A percentile compares a stretch with the other conserved stretches of the same genome.
Evolutionary conservation across 2,888 invertebrate species (phyloP).

Genomic region (Mythimna albipuncta): DNA sequence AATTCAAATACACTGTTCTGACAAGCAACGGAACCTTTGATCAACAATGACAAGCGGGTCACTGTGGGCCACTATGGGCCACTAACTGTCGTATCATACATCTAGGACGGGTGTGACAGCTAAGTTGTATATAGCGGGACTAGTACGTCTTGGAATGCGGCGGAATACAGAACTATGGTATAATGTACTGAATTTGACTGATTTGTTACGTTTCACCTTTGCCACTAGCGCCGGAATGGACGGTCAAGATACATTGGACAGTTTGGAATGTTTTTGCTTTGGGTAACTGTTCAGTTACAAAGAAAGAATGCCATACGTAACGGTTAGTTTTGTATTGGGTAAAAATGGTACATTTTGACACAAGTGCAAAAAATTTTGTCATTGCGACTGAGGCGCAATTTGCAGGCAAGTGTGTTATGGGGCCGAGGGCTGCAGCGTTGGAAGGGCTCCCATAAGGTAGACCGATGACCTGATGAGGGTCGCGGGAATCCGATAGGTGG

Average conservation of each 20-base stretch:
- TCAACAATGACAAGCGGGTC: conserved; percentile 47
- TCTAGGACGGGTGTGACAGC: conserved; percentile 26
- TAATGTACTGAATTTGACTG: conserved; percentile 24
- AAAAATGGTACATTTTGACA: too few relatives aligned
- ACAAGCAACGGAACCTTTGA: conserved; percentile 53
- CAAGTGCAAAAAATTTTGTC: too few relatives aligned
- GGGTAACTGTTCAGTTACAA: conserved; percentile 27
- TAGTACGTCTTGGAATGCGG: conserved; percentile 11
- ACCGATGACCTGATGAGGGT: too few relatives aligned
- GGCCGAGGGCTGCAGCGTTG: too few relatives aligned
- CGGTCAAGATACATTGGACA: conserved; percentile 5
- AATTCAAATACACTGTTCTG: conserved; percentile 32
- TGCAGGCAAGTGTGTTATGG: too few relatives aligned
- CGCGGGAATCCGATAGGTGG: too few relatives aligned
- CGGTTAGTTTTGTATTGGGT: conserved; percentile 6
- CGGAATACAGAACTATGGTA: background rate
- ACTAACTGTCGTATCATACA: conserved; percentile 12
- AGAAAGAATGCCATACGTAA: conserved; percentile 6
- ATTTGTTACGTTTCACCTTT: conserved; percentile 13
- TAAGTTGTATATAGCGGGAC: conserved; percentile 14
- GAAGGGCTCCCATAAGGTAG: too few relatives aligned
- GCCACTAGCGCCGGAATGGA: background rate
- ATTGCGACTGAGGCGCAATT: too few relatives aligned
- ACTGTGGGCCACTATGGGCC: conserved; percentile 4
- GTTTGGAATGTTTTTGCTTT: conserved; percentile 5